phyloP scores from a whole-genome alignment of 2,113 vertebrate genomes.

The Megaleporinus macrocephalus region DNA sequence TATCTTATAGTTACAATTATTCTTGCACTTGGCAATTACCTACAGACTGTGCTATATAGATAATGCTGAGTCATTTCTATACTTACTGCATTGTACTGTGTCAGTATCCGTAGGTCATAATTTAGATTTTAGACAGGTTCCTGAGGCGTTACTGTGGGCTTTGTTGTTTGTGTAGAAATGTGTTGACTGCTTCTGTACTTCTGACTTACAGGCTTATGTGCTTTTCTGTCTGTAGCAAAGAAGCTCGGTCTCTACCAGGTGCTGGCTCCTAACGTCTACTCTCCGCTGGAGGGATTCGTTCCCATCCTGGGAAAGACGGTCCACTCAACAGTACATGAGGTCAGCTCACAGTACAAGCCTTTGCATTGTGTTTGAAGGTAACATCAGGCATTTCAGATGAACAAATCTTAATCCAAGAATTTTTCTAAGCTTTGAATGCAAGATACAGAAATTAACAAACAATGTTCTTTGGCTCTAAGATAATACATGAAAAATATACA shows the following conservation, averaged over 20 bases:
- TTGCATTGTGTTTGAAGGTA: background rate
- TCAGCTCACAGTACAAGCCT: conserved; percentile 36
- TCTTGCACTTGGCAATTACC: no score
- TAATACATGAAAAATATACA: no score
- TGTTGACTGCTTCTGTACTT: background rate
- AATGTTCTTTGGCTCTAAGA: no score
- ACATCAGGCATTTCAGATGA: no score
- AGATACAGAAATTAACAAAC: no score
- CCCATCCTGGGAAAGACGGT: conserved; percentile 83
- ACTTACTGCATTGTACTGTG: background rate
- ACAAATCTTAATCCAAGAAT: no score
- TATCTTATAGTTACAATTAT: no score
- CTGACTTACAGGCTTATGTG: background rate
- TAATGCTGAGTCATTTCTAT: background rate
- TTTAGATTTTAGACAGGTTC: background rate
- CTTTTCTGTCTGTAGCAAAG: conserved; percentile 71
- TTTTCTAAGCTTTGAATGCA: no score
- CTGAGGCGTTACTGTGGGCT: background rate
- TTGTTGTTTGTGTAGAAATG: background rate
- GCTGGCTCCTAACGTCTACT: conserved; percentile 80
- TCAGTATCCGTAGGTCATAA: background rate
- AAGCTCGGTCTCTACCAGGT: conserved; percentile 83
- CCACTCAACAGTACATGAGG: conserved; percentile 79
- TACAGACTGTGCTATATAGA: background rate
- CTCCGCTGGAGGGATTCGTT: conserved; percentile 78